Base-by-base conservation (phyloP, 2,888 invertebrate genomes). In the Spisula solida region DNA sequence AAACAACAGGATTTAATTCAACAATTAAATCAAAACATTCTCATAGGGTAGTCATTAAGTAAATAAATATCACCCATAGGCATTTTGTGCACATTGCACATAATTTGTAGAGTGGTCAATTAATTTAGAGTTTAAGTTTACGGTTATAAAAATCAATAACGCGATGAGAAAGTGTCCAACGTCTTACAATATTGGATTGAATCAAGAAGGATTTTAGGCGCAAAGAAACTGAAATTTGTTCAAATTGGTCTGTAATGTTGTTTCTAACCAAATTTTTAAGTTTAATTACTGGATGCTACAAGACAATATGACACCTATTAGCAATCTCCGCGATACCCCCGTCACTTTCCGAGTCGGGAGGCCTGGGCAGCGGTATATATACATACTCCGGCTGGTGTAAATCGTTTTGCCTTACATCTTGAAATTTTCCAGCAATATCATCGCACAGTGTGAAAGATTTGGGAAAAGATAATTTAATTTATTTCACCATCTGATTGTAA, bases 1-100 rank as follows among this genome's bases (percentile, higher is more conserved):
- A n/a, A n/a, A n/a, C n/a, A n/a, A n/a, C n/a, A n/a, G 25, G 25
- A 31, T 31, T 18, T 31, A 25, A 75, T 31, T 31, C 75, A 31
- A 75, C 75, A 75, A 75, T 75, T 75, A 14, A 75, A 75, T 75
- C 31, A 31, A 75, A 75, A 75, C 14, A 29, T 31, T 70, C 31
- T 75, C 31, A 4, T 1, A 25, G 16, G 20, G 75, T 31, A 75
- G 34, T 18, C 10, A 75, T 75, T 75, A 75, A 34, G 75, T 75
- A 75, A 34, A 75, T 75, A 34, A 41, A 14, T 31, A 34, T 41
- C 31, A 0, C 31, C 34, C 34, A 31, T 34, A 14, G 75, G 34
- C 34, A 75, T 16, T 75, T 20, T 34, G 75, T 34, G n/a, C 25
- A 66, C 60, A 66, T 10, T 25, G 60, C 25, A n/a, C n/a, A n/a